phyloP scores from a whole-genome alignment of 1,140 invertebrate species.

The Potamilus streckersoni region DNA sequence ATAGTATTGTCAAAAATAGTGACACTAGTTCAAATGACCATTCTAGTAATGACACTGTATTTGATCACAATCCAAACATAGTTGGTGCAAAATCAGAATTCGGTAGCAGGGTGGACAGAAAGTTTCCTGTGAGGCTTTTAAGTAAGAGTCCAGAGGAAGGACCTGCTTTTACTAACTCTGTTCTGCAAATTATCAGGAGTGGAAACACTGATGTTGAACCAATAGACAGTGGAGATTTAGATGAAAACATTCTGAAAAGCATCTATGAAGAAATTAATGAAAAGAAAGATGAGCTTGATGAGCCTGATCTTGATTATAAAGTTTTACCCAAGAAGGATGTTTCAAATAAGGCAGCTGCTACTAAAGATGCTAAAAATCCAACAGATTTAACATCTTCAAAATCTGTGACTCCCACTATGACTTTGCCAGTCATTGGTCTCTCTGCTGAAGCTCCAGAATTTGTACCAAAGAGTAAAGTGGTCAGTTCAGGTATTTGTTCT shows the following conservation, averaged over 20 bases:
- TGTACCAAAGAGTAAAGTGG: conserved; percentile 11
- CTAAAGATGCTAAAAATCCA: not conserved
- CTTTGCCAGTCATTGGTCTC: conserved; percentile 17
- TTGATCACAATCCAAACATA: too few relatives aligned
- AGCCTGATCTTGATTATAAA: conserved; percentile 4
- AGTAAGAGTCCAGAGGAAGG: too few relatives aligned
- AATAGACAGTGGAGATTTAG: conserved; percentile 3
- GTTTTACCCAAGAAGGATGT: not conserved
- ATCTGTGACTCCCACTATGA: conserved; percentile 11
- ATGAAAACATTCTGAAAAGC: conserved; percentile 27
- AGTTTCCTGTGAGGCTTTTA: too few relatives aligned
- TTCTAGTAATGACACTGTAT: too few relatives aligned
- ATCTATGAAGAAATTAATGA: conserved; percentile 9
- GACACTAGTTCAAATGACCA: too few relatives aligned
- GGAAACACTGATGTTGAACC: too few relatives aligned
- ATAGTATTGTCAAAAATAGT: too few relatives aligned
- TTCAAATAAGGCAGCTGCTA: not conserved
- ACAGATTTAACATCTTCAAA: too few relatives aligned
- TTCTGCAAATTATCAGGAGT: too few relatives aligned
- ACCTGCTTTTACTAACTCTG: too few relatives aligned
- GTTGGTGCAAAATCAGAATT: too few relatives aligned
- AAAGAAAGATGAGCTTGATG: conserved; percentile 17
- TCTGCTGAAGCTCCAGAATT: conserved; percentile 20
- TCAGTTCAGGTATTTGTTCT: conserved; percentile 18
- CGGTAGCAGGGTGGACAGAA: too few relatives aligned